Conservation (phyloP, 92 coral and sea anemone species). For the Blastomussa wellsi region DNA sequence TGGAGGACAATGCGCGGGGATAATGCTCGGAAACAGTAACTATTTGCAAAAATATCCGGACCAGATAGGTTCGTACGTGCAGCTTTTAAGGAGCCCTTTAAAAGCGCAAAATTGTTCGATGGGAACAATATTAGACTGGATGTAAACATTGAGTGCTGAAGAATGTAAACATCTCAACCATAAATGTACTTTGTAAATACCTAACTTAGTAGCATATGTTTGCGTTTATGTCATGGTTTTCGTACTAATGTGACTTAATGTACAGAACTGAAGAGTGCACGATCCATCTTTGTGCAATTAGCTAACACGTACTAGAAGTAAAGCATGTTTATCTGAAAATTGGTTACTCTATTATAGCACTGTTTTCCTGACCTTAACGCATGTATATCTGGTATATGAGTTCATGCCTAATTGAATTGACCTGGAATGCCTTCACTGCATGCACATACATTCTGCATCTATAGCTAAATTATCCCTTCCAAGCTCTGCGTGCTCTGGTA, state of each 20-base stretch:
- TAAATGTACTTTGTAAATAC: constrained; percentile 24
- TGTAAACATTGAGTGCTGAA: background rate
- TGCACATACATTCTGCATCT: background rate
- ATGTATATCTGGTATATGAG: background rate
- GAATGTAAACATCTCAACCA: background rate
- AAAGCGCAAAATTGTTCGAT: background rate
- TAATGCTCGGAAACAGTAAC: background rate
- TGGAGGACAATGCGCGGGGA: background rate
- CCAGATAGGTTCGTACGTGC: background rate
- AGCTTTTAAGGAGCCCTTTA: background rate
- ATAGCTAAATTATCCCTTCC: background rate
- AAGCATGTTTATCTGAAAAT: background rate
- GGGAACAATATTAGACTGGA: background rate
- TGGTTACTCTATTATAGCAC: background rate
- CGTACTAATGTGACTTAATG: background rate
- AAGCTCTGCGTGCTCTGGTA: too few species aligned
- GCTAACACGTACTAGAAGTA: background rate
- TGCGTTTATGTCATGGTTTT: background rate
- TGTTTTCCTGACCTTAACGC: background rate
- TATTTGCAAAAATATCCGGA: background rate
- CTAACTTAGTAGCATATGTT: background rate
- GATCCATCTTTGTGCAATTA: background rate
- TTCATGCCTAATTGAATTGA: background rate
- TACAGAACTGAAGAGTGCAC: background rate
- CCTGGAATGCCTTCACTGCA: background rate